Percentiles rank a stretch among this genome's conserved stretches.
Evolutionary conservation across 2,888 invertebrate species (phyloP).

Genomic region (Sinhomidia bicolor): DNA sequence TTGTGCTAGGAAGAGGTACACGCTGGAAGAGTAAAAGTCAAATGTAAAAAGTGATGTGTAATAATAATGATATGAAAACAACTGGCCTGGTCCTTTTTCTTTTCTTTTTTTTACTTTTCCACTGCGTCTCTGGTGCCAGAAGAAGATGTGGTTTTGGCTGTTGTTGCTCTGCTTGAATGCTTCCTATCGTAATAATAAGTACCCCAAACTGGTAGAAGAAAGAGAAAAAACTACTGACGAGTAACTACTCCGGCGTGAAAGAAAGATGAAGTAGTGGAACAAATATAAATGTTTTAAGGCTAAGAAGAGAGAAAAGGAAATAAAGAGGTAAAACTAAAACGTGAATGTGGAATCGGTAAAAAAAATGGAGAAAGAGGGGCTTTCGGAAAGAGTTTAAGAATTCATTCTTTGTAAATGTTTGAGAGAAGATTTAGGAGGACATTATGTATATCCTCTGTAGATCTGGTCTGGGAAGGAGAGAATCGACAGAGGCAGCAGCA

Average conservation of each 20-base stretch:
- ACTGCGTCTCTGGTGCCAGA: slow-evolving; percentile 20
- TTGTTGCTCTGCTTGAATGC: slow-evolving; percentile 45
- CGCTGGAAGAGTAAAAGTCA: slow-evolving; percentile 19
- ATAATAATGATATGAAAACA: slow-evolving; percentile 40
- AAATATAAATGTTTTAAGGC: slow-evolving; percentile 28
- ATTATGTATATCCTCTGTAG: slow-evolving; percentile 67
- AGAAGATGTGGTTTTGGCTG: slow-evolving; percentile 15
- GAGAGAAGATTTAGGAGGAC: slow-evolving; percentile 69
- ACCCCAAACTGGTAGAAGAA: not conserved
- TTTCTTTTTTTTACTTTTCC: not conserved
- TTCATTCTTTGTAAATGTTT: slow-evolving; percentile 66
- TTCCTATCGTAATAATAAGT: not conserved
- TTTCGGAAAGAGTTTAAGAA: slow-evolving; percentile 66
- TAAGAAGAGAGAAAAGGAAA: slow-evolving; percentile 37
- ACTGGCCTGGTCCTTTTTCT: slow-evolving; percentile 20
- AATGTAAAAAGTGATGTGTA: slow-evolving; percentile 13
- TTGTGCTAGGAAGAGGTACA: not conserved
- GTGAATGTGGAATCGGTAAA: slow-evolving; percentile 51
- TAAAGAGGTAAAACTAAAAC: slow-evolving; percentile 21
- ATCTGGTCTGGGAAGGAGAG: slow-evolving; percentile 22
- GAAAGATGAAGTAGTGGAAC: slow-evolving; percentile 27
- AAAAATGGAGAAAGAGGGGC: slow-evolving; percentile 25
- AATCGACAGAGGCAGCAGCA: slow-evolving; percentile 29
- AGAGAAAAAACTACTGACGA: too few relatives aligned
- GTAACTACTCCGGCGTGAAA: not conserved